phyloP scores from a whole-genome alignment of 2,797 vertebrate genomes.

The Artibeus lituratus region DNA sequence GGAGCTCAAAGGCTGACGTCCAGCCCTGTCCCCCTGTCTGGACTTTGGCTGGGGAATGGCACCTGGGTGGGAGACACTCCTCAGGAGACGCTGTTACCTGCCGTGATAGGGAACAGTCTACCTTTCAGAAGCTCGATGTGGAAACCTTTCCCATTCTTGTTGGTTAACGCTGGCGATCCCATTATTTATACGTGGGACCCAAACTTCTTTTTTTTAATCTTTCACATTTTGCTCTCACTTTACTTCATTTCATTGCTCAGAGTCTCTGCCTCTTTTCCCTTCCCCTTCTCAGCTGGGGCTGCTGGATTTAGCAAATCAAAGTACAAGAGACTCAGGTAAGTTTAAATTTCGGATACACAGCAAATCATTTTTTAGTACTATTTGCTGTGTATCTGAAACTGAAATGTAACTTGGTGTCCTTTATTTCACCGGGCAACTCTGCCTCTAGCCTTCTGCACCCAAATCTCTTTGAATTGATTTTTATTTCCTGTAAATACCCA shows the following conservation, averaged over 20 bases:
- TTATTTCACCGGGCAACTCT: background rate
- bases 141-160: background rate
- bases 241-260: background rate
- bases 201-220: background rate
- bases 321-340: background rate
- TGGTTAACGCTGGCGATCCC: background rate
- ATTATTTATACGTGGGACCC: background rate
- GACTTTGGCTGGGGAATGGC: background rate
- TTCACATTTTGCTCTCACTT: background rate
- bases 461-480: background rate
- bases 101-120: background rate
- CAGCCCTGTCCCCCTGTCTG: fast-evolving
- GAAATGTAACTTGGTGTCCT: background rate
- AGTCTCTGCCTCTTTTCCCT: background rate
- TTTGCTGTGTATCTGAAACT: background rate
- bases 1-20: background rate
- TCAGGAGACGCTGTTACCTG: background rate
- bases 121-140: background rate
- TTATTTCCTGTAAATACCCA: background rate
- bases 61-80: background rate
- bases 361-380: background rate
- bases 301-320: background rate
- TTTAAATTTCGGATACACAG: background rate
- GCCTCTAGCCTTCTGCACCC: background rate
- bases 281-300: background rate